phyloP scores from a whole-genome alignment of 2,113 vertebrate genomes.

The Grammomys surdaster region DNA sequence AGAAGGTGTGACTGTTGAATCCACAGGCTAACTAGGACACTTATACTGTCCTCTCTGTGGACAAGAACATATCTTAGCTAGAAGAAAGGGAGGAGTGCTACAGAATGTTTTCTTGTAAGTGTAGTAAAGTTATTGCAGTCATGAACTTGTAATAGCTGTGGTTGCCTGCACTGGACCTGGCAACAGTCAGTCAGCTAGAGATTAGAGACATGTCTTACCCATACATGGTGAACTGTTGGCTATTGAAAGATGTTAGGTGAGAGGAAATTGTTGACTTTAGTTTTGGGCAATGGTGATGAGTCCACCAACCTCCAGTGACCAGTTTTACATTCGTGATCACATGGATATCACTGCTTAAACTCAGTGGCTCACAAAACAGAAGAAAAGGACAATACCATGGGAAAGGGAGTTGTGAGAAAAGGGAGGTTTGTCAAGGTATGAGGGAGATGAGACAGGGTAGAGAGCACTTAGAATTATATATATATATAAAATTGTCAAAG shows the following conservation, averaged over 20 bases:
- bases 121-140: not conserved
- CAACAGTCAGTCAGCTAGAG: not conserved
- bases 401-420: not conserved
- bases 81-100: not conserved
- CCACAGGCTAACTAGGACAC: not conserved
- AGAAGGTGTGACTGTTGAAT: not conserved
- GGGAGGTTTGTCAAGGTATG: not conserved
- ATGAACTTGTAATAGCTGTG: not conserved
- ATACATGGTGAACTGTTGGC: too few relatives aligned
- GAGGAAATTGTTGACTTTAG: not conserved
- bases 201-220: too few relatives aligned
- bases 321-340: not conserved
- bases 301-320: too few relatives aligned
- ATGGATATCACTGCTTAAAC: not conserved
- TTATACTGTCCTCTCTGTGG: not conserved
- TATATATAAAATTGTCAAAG: not conserved
- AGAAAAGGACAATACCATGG: not conserved
- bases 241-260: not conserved
- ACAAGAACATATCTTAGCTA: not conserved
- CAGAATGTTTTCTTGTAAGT: not conserved
- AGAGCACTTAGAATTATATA: not conserved
- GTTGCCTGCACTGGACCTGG: not conserved
- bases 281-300: not conserved
- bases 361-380: not conserved
- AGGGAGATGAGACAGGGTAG: not conserved